A percentile compares a stretch with the other conserved stretches of the same genome.
phyloP scores from a whole-genome alignment of 2,797 vertebrate species.

The Columba guinea region DNA sequence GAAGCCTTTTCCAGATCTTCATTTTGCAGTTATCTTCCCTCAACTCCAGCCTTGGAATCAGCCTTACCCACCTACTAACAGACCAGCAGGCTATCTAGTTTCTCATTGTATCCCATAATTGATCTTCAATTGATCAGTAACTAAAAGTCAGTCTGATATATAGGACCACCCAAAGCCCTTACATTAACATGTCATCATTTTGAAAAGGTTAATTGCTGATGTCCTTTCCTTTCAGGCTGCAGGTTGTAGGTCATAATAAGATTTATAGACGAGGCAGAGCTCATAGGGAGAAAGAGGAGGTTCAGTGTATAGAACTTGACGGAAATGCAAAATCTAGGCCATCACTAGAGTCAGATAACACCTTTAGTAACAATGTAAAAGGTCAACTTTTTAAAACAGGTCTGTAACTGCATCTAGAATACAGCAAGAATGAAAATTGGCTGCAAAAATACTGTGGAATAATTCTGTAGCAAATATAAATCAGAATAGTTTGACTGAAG shows the following conservation, averaged over 20 bases:
- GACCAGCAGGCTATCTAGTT: not conserved
- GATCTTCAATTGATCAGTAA: not conserved
- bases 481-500: not conserved
- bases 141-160: constrained; percentile 8
- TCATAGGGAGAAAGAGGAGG: not conserved
- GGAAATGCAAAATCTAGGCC: not conserved
- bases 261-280: not conserved
- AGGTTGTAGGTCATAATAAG: not conserved
- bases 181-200: not conserved
- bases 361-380: not conserved
- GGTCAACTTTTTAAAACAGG: not conserved
- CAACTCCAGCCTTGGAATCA: not conserved
- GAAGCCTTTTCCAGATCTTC: not conserved
- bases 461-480: not conserved
- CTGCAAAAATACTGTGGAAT: not conserved
- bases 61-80: not conserved
- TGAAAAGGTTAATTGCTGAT: constrained; percentile 20
- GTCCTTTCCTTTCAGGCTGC: not conserved
- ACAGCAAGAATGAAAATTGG: not conserved
- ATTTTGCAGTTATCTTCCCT: not conserved
- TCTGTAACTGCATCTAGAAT: not conserved
- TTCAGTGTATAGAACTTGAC: not conserved
- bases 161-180: constrained; percentile 17
- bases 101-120: not conserved
- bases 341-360: not conserved